Conservation (phyloP, 1,140 invertebrate species). For the Drosophila kepulauana region DNA sequence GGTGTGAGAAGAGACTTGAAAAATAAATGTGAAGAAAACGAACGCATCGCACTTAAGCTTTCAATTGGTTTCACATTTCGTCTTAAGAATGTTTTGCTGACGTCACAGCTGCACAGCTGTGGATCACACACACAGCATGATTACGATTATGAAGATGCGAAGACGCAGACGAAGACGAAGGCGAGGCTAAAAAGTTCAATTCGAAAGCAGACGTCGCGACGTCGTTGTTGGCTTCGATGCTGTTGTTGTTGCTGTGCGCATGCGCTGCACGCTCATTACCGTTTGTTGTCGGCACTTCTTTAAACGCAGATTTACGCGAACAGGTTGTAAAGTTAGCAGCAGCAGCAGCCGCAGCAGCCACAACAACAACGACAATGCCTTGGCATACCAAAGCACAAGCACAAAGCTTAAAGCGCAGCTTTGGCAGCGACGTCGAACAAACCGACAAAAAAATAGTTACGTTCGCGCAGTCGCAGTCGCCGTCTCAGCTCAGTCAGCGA, state of each 20-base stretch:
- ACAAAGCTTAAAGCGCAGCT: constrained; percentile 48
- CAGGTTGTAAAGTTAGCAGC: constrained; percentile 64
- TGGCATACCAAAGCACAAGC: constrained; percentile 50
- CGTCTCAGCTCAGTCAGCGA: constrained; percentile 50
- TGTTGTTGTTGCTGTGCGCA: constrained; percentile 16
- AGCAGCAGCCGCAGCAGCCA: constrained; percentile 12
- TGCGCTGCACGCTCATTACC: constrained; percentile 71
- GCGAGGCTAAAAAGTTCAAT: constrained; percentile 55
- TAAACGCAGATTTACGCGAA: constrained; percentile 74
- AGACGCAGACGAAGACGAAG: neutral
- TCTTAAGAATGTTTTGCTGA: constrained; percentile 50
- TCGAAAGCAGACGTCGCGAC: constrained; percentile 56
- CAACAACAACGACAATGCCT: constrained; percentile 25
- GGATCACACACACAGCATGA: neutral
- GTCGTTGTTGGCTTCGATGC: constrained; percentile 17
- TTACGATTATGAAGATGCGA: constrained; percentile 28
- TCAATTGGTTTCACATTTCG: constrained; percentile 48
- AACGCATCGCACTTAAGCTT: constrained; percentile 21
- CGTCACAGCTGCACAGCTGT: constrained; percentile 40
- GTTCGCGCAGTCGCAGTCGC: constrained; percentile 16
- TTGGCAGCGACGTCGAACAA: constrained; percentile 2
- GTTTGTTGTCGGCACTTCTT: constrained; percentile 76
- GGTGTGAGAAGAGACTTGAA: constrained; percentile 1
- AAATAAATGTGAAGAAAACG: neutral
- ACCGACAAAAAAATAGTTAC: constrained; percentile 7